Evolutionary conservation across 2,888 invertebrate species (phyloP), one percentile per base, ranked within the genome.

Genomic region (Pseudolycoriella hygida): DNA sequence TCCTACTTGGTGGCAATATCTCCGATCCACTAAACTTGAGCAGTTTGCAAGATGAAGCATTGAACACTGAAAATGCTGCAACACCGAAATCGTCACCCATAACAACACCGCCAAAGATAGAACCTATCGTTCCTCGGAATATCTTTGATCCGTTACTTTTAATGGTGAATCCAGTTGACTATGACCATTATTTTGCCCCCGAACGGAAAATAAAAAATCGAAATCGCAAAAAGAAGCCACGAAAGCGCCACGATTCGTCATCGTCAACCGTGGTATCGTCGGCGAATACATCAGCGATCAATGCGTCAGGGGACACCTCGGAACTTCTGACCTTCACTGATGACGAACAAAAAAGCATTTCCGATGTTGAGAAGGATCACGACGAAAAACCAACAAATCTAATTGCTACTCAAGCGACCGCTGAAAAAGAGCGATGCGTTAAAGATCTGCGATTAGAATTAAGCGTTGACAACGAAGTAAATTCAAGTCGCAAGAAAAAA

Each of bases 21-120:
- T 83, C 83, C 53, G 96, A 96, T 70, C 96, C 94, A 0, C 67
- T 96, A 40, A 96, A 96, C 67, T 67, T 96, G 49, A 90, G 88
- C 58, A 90, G 92, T 58, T 71, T 96, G 55, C 87, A 81, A 64
- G 80, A 84, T 60, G 83, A 83, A 59, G 80, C 80, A 54, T 69
- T 79, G 17, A 79, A 78, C 55, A 70, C 81, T 6, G 80, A 86
- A 73, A 87, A 87, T 66, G 82, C 84, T n/a, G 80, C 83, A 0
- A 93, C 93, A 14, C 93, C 93, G 44, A 83, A 87, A 57, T 88
- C 89, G 25, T 93, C 93, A 47, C 94, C 94, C 1, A 64, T 42
- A 3, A 46, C 46, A 61, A 65, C 64, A 44, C 66, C 64, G 31
- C 64, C 64, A 14, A 83, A 83, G 60, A 81, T 93, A 51, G 88